phyloP scores from a whole-genome alignment of 2,113 vertebrate genomes.

The Eurystomus gularis region DNA sequence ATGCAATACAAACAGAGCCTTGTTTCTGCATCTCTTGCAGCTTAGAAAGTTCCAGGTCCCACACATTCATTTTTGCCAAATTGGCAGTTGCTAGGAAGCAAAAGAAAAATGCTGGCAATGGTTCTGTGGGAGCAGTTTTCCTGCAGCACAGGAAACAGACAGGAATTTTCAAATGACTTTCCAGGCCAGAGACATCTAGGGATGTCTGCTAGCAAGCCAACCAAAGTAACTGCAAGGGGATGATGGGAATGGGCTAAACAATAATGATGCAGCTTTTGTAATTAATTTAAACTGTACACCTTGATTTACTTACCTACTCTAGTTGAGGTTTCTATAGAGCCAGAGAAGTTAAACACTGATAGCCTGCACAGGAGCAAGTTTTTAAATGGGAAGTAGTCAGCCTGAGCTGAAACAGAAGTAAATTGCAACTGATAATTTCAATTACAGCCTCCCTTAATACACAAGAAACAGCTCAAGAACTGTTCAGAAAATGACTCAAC shows the following conservation, averaged over 20 bases:
- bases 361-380: not conserved
- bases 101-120: slow-evolving; percentile 60
- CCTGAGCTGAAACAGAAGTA: not conserved
- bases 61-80: slow-evolving; percentile 58
- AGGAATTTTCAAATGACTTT: slow-evolving; percentile 41
- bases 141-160: slow-evolving; percentile 46
- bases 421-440: not conserved
- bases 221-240: not conserved
- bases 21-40: slow-evolving; percentile 61
- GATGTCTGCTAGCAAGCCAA: not conserved
- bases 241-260: not conserved
- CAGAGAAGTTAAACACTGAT: not conserved
- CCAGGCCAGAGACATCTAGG: not conserved
- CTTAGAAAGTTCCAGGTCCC: slow-evolving; percentile 53
- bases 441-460: not conserved
- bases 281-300: not conserved
- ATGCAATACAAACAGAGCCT: slow-evolving; percentile 42
- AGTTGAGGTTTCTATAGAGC: not conserved
- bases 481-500: not conserved
- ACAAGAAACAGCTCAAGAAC: not conserved
- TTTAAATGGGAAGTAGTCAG: not conserved
- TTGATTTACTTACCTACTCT: not conserved
- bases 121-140: slow-evolving; percentile 33
- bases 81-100: slow-evolving; percentile 61
- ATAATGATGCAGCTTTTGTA: not conserved